Evolutionary conservation across 1,140 invertebrate genomes (phyloP), one percentile per base, ranked within the genome.

Genomic region (Galleria mellonella): DNA sequence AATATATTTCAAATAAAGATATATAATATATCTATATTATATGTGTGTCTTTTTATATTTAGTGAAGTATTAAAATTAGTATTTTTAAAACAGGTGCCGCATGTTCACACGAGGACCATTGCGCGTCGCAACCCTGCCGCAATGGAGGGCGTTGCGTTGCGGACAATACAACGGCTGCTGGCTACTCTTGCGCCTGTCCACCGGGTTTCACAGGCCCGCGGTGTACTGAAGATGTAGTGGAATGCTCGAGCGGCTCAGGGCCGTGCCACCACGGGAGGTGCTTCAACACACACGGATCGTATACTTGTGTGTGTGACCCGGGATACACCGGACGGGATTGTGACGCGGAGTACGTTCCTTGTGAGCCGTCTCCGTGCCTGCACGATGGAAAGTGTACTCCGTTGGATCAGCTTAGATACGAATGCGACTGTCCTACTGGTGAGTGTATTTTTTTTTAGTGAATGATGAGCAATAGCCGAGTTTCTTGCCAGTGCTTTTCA

Each of bases 251-350:
- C 31, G 89, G 92, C 44, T 70, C 85, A 3, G 89, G 92, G 36
- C 93, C 94, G 3, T 96, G 96, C 85, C 88, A 90, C 59, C 91
- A 95, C 56, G 94, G 94, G 32, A 91, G 92, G 43, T 97, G 96
- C 75, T 89, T 91, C 66, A 97, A 97, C 79, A 96, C 94, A 41
- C 94, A 95, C 70, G 96, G 96, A 58, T 95, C 93, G 32, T 97
- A 97, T 87, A 93, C 94, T 91, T 98, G 96, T 81, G 91, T 94
- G 56, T 98, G 96, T 83, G 89, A 93, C 53, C 91, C 91, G 53
- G 96, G 96, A 51, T 97, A 93, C 75, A 97, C 95, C 1, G 96
- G 96, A 9, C 90, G 94, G 68, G 93, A 97, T 83, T 97, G 96
- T 86, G 95, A 97, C 77, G 94, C 89, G 69, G 92, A 94, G 55